Evolutionary conservation across 1,140 invertebrate species (phyloP), one percentile per base, ranked within the genome.

Genomic region (Bombus impatiens): DNA sequence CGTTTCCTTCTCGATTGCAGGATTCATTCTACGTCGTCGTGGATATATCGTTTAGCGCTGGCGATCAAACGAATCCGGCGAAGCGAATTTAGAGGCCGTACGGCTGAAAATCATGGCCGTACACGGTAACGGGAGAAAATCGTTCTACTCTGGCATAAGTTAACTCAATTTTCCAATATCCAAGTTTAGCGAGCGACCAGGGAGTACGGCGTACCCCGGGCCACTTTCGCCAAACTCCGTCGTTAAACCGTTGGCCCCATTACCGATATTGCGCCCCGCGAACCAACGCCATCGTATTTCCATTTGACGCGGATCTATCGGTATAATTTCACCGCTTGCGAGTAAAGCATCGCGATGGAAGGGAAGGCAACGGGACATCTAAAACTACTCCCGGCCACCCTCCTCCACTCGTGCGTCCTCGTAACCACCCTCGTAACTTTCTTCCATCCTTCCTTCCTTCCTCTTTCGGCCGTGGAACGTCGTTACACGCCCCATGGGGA

Each of bases 401-500:
- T 86, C 35, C 53, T 10, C n/a, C 59, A 35, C 47, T 32, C 70
- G 59, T 53, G 28, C n/a, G 68, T 53, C 18, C 47, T 53, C 47
- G 72, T 70, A 89, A 86, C 70, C 83, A 78, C 82, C 78, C 81
- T 77, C 82, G 75, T 83, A 91, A 89, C 86, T 86, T 90, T 91
- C 80, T 82, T 89, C 87, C 67, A 37, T 22, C 87, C 47, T 62
- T n/a, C 83, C 47, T 62, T n/a, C 12, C 35, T n/a, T 57, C 42
- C 44, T 18, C 57, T 42, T 62, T 59, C 44, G 28, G 15, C 12
- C 35, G 67, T 15, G 28, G 70, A 76, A 71, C 83, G 72, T 79
- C 75, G 79, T 89, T 87, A 85, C 88, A 85, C 81, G 37, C 78
- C 86, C 87, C 84, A 65, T 82, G 70, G 81, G 87, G 87, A 86